Base-by-base conservation (phyloP, 2,113 vertebrate genomes). In the Oenanthe oenanthe region DNA sequence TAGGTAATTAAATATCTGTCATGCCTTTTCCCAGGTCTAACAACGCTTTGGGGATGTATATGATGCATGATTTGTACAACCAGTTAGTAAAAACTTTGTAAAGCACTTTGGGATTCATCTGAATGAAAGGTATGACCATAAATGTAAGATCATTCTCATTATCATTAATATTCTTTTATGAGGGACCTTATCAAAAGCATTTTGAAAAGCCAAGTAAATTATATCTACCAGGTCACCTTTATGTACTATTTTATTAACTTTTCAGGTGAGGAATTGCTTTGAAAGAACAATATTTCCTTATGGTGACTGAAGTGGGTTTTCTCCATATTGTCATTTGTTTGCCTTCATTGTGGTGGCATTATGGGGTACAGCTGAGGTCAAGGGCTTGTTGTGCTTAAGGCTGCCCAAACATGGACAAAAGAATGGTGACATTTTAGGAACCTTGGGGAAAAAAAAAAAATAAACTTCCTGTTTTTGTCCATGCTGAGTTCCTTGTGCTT, bases 101-200 rank as follows among this genome's bases (percentile, higher is more conserved):
- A 91, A 94, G 92, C 82, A 62, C 93, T 91, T 91, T 95, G 86
- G 90, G 92, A 96, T 93, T 95, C 81, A 93, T 95, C 74, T 91
- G 91, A 93, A 92, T 77, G 83, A 87, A 95, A 96, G 78, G 85
- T 68, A 91, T 34, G 16, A 26, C 72, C 77, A 74, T 96, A 96
- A 97, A 97, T 40, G 91, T 92, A 86, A 91, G 81, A 94, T 93
- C 93, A 70, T 91, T 95, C 77, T 95, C 93, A 95, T 94, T 91
- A 89, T 81, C 92, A 85, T 97, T 95, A 97, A 96, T 93, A 96
- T 75, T 75, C 67, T 95, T 96, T 96, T 91, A 97, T 88, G 91
- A 89, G 72, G 72, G 65, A 95, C 83, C 85, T 96, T 95, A 97
- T 95, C 88, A 88, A 95, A 95, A 96, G 75, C 79, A 80, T 94